Percentiles rank a stretch among this genome's conserved stretches.
Evolutionary conservation across 2,888 invertebrate species (phyloP).

Genomic region (Tenthredo scrophulariae): DNA sequence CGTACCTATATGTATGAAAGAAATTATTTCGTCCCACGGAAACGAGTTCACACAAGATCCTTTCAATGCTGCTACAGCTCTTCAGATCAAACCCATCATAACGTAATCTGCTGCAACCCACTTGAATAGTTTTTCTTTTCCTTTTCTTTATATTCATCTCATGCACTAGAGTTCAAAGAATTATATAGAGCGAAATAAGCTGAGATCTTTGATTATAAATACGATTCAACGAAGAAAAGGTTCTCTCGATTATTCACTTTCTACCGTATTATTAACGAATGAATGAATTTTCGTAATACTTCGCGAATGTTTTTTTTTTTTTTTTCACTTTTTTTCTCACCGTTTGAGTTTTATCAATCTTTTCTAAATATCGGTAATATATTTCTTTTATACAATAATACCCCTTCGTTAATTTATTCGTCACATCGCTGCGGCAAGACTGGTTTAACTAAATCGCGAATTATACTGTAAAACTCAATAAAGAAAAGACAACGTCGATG

Average conservation of each 20-base stretch:
- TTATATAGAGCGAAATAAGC: not conserved
- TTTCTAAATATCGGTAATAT: not conserved
- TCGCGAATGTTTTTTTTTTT: no score
- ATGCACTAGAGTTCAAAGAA: not conserved
- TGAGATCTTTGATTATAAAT: not conserved
- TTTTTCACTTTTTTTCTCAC: not conserved
- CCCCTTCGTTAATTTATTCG: not conserved
- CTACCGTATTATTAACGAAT: not conserved
- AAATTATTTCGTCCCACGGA: not conserved
- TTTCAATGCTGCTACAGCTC: not conserved
- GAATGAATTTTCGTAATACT: not conserved
- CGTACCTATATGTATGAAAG: not conserved
- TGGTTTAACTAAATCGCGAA: constrained; percentile 17
- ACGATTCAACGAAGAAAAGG: not conserved
- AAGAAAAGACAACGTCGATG: constrained; percentile 1
- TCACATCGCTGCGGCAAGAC: constrained; percentile 3
- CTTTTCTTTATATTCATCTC: not conserved
- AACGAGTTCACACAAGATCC: not conserved
- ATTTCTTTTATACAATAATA: not conserved
- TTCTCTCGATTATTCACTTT: not conserved
- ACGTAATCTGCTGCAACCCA: constrained; percentile 17
- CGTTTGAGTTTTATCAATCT: not conserved
- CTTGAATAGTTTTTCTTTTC: not conserved
- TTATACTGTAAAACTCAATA: constrained; percentile 42
- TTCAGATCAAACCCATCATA: constrained; percentile 3